Evolutionary conservation across 2,113 vertebrate genomes (phyloP).

Genomic region (Rhizomys pruinosus): DNA sequence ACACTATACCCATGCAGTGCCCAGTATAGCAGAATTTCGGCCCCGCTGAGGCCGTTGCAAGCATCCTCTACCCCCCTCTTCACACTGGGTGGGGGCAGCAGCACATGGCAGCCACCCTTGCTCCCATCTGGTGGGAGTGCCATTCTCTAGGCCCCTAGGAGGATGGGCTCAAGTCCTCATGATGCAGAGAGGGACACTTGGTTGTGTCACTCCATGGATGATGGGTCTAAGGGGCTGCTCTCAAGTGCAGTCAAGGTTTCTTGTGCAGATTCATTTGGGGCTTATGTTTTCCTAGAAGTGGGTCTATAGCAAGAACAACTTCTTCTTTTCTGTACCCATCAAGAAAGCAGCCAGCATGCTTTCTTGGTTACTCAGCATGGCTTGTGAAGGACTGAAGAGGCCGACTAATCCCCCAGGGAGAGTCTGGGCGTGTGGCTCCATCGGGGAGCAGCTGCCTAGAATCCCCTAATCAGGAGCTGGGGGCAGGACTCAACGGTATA

Average conservation of each 20-base stretch:
- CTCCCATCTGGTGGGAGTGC: neutral
- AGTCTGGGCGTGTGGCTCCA: no score
- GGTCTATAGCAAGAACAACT: neutral
- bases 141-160: rapidly evolving
- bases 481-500: neutral
- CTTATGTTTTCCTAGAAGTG: no score
- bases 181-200: no score
- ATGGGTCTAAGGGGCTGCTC: neutral
- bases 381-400: neutral
- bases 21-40: neutral
- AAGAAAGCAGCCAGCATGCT: neutral
- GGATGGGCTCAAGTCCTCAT: rapidly evolving
- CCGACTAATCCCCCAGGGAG: no score
- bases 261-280: neutral
- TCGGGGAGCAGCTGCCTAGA: neutral
- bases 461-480: neutral
- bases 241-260: rapidly evolving
- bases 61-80: neutral
- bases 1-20: neutral
- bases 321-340: neutral
- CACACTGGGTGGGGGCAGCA: rapidly evolving
- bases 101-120: rapidly evolving
- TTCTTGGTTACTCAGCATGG: neutral
- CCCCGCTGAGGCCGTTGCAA: no score
- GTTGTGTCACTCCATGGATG: neutral